Percentiles rank a stretch among this genome's conserved stretches.
Conservation (phyloP, 2,888 invertebrate species). For the Temnothorax unifasciatus region DNA sequence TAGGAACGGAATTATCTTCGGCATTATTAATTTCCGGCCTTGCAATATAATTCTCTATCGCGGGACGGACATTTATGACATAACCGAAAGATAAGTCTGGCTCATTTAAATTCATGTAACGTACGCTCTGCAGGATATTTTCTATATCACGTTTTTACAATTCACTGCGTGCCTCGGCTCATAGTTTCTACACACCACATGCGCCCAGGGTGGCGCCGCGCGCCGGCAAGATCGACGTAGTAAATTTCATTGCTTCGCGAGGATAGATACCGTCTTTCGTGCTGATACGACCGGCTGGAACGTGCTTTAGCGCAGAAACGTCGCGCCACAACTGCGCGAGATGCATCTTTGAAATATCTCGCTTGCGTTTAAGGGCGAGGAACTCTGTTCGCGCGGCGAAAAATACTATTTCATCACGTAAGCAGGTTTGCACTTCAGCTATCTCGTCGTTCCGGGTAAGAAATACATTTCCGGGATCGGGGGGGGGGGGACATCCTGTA, state of each 20-base stretch:
- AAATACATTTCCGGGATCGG: not conserved
- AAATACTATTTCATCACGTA: conserved; percentile 11
- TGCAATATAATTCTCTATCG: not conserved
- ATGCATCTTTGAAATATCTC: conserved; percentile 40
- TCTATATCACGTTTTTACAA: conserved; percentile 3
- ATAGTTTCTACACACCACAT: not conserved
- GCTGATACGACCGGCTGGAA: conserved; percentile 38
- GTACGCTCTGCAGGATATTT: not conserved
- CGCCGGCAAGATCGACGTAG: conserved; percentile 23
- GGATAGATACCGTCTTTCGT: conserved; percentile 34
- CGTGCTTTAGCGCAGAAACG: conserved; percentile 39
- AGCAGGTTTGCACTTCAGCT: conserved; percentile 9
- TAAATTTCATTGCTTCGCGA: conserved; percentile 40
- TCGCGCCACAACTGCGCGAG: not conserved
- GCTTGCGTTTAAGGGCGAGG: conserved; percentile 9
- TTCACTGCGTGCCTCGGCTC: conserved; percentile 3
- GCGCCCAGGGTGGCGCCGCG: not conserved
- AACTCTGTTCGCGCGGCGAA: conserved; percentile 29
- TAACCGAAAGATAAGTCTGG: not conserved
- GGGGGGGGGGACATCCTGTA: not conserved
- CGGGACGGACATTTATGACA: not conserved
- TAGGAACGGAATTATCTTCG: conserved; percentile 18
- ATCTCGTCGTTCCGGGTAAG: not conserved
- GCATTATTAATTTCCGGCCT: conserved; percentile 21
- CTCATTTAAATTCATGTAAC: not conserved